phyloP scores from a whole-genome alignment of 2,797 vertebrate genomes.

The Cetoscarus ocellatus region DNA sequence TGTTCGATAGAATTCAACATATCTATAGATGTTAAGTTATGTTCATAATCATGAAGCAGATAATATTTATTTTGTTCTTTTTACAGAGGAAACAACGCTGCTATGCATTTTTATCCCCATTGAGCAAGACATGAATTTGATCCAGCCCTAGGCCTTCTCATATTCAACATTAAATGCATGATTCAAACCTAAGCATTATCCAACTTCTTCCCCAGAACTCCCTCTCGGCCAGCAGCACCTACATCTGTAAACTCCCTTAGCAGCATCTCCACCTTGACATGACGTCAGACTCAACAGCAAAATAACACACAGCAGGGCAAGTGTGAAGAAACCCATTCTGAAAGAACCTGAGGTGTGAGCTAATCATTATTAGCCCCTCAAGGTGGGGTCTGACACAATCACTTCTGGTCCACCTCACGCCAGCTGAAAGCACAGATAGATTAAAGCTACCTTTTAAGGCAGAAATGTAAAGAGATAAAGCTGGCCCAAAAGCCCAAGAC shows the following conservation, averaged over 20 bases:
- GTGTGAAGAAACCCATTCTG: slow-evolving; percentile 49
- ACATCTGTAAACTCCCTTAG: neutral
- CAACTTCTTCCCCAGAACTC: neutral
- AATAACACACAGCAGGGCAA: slow-evolving; percentile 21
- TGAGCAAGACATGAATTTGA: too few relatives aligned
- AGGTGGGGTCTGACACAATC: slow-evolving; percentile 62
- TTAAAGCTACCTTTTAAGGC: slow-evolving; percentile 75
- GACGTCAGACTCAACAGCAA: slow-evolving; percentile 26
- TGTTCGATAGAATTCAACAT: too few relatives aligned
- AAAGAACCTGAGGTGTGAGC: slow-evolving; percentile 49
- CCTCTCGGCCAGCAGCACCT: slow-evolving; percentile 1
- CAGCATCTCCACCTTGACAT: slow-evolving; percentile 14
- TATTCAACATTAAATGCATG: too few relatives aligned
- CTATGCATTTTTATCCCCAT: too few relatives aligned
- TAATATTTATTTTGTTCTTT: too few relatives aligned
- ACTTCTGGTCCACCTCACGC: slow-evolving; percentile 58
- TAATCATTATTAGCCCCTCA: slow-evolving; percentile 68
- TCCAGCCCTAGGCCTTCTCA: too few relatives aligned
- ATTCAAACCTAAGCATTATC: neutral
- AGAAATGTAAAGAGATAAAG: slow-evolving; percentile 48
- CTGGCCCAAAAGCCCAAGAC: slow-evolving; percentile 14
- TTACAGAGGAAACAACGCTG: too few relatives aligned
- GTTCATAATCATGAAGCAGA: too few relatives aligned
- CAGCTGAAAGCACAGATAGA: slow-evolving; percentile 61
- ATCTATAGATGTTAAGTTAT: too few relatives aligned